Evolutionary conservation across 2,113 vertebrate species (phyloP), one percentile per base, ranked within the genome.

Genomic region (Scytalopus superciliaris): DNA sequence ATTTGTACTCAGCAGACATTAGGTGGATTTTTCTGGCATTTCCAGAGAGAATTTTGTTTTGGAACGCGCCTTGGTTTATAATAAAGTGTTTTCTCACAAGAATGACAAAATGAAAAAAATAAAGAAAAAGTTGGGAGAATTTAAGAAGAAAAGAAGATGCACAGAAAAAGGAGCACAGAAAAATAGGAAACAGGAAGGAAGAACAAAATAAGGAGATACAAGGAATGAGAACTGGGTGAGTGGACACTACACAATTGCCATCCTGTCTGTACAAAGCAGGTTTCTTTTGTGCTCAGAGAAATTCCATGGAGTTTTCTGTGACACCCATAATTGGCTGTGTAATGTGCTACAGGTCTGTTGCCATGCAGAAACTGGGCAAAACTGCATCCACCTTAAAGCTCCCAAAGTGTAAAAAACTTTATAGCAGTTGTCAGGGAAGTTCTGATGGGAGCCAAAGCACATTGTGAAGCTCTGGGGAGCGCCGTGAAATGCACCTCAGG

Each of bases 241-340:
- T 5, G 72, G 2, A 52, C 27, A 14, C 2, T 55, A 30, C 0
- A 2, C 2, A 42, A 5, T 25, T 73, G 13, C 23, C 8, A 13
- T 33, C 8, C 21, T 42, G 23, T 19, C 49, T 27, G 30, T 14
- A 39, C 6, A 59, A 80, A 59, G 55, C 49, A 73, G 12, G 7
- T 53, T 57, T 80, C 9, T 6, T 35, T 4, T 64, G 9, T 42
- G 70, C 56, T 49, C 7, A 37, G 7, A 10, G 2, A 39, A 74
- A 74, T 39, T 9, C 55, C 15, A 23, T 23, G 6, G 37, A 53
- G n/a, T 49, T 45, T 81, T 6, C n/a, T 59, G 15, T 59, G 72
- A 4, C 30, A 39, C 4, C 42, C 2, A 0, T 53, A 80, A 33
- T 7, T 28, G 44, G 5, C 19, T 12, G 9, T 24, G 2, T 24